Evolutionary conservation across 2,888 invertebrate genomes (phyloP), one percentile per base, ranked within the genome.

Genomic region (Meandrusa payeni): DNA sequence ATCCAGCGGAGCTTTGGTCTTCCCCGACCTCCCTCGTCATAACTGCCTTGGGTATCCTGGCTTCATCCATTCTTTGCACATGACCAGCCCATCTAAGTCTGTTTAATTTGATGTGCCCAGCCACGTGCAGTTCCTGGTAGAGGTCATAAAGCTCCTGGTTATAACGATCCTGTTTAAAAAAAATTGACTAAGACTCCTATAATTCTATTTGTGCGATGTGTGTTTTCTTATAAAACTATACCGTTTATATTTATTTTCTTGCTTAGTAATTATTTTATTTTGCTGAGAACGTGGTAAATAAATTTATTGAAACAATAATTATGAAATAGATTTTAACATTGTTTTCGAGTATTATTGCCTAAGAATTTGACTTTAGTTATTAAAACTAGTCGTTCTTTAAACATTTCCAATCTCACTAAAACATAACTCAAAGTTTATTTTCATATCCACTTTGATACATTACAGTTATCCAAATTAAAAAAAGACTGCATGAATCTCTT

Each of bases 401-500:
- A 42, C 17, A 20, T 24, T 42, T 24, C 12, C 19, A 19, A 36
- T 20, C 32, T 22, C 32, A 37, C n/a, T 32, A 19, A 32, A 43
- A 38, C 37, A 22, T 49, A 41, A 54, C 50, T 57, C 52, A 57
- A 58, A 52, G 26, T 54, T 53, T 52, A 52, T 43, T 43, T 43
- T 43, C 38, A 37, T 37, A 43, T 38, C 43, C 37, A 43, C 31
- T 43, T 43, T 43, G 32, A 38, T 44, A 50, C 54, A 51, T 52
- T 57, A 47, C 55, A 29, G 52, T 54, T 47, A 51, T 49, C 53
- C 57, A 52, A 57, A 59, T 57, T 47, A 44, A 61, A 65, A n/a
- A 59, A 73, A 71, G 73, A 69, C 74, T 71, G 69, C 60, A 55
- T 57, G 61, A 57, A 55, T 58, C 55, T 62, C 54, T 41, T 13